Evolutionary conservation across 2,888 invertebrate genomes (phyloP).

Genomic region (Stegophylla sp.): DNA sequence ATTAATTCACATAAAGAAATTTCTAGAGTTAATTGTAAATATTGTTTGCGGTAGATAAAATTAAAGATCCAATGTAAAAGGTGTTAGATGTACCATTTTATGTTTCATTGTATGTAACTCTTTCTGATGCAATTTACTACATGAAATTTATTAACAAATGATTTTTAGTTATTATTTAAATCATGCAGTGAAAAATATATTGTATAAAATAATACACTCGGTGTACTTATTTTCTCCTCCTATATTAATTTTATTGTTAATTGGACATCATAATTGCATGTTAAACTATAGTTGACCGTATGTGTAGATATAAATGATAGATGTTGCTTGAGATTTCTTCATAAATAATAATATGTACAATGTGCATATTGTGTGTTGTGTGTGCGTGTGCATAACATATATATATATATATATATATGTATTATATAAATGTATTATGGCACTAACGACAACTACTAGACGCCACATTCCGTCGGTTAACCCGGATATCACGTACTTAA

Average conservation of each 20-base stretch:
- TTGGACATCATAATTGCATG: not conserved
- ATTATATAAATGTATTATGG: conserved; percentile 14
- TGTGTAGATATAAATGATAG: not conserved
- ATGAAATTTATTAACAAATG: not conserved
- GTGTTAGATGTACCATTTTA: no score
- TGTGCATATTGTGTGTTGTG: not conserved
- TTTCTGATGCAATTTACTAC: no score
- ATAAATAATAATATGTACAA: not conserved
- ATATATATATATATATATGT: conserved; percentile 10
- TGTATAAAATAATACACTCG: no score
- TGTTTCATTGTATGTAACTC: no score
- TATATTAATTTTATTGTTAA: no score
- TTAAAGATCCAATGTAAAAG: no score
- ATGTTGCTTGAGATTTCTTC: not conserved
- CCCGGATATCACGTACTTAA: conserved; percentile 51
- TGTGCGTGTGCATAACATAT: not conserved
- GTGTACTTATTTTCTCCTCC: no score
- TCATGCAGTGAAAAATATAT: not conserved
- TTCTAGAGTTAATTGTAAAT: no score
- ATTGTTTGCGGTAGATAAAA: no score
- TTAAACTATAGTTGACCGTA: not conserved
- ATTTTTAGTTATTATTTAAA: not conserved
- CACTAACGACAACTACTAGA: conserved; percentile 11
- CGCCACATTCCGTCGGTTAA: conserved; percentile 34
- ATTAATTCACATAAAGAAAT: no score